A percentile compares a stretch with the other conserved stretches of the same genome.
Evolutionary conservation across 2,113 vertebrate species (phyloP).

Genomic region (Cyprinodon brontotheroides): DNA sequence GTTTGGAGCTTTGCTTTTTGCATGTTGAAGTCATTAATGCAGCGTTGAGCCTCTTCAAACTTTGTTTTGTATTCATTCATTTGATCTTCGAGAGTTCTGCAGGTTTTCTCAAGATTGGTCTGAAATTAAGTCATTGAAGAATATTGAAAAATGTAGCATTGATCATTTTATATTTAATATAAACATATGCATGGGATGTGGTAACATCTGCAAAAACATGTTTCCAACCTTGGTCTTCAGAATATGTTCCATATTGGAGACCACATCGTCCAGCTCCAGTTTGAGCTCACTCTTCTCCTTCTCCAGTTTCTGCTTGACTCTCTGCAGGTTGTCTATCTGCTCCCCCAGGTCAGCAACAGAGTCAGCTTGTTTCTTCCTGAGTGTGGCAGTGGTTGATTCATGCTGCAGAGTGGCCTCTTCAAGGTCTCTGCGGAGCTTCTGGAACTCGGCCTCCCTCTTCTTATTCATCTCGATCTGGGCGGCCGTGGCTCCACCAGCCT

Average conservation of each 20-base stretch:
- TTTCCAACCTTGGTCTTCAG: conserved; percentile 38
- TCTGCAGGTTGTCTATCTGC: conserved; percentile 89
- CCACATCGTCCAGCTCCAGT: conserved; percentile 86
- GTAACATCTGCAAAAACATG: too few relatives aligned
- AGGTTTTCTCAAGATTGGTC: too few relatives aligned
- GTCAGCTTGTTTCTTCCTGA: conserved; percentile 89
- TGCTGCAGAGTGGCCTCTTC: conserved; percentile 82
- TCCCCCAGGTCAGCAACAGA: conserved; percentile 85
- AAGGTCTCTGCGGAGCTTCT: conserved; percentile 80
- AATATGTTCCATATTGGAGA: conserved; percentile 89
- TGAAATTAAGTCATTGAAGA: too few relatives aligned
- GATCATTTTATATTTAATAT: too few relatives aligned
- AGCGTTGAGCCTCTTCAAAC: fast-evolving
- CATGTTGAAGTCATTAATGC: too few relatives aligned
- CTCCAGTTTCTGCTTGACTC: conserved; percentile 91
- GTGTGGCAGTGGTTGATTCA: conserved; percentile 77
- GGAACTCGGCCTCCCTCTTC: conserved; percentile 80
- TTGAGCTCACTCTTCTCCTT: conserved; percentile 91
- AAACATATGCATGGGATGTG: too few relatives aligned
- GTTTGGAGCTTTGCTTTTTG: too few relatives aligned
- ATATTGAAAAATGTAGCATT: too few relatives aligned
- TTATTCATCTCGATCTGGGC: conserved; percentile 83
- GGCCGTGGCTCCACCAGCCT: conserved; percentile 80
- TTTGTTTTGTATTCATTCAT: too few relatives aligned
- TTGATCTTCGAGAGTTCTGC: too few relatives aligned